phyloP scores from a whole-genome alignment of 1,140 invertebrate genomes.

The Geopemphigus sp. region DNA sequence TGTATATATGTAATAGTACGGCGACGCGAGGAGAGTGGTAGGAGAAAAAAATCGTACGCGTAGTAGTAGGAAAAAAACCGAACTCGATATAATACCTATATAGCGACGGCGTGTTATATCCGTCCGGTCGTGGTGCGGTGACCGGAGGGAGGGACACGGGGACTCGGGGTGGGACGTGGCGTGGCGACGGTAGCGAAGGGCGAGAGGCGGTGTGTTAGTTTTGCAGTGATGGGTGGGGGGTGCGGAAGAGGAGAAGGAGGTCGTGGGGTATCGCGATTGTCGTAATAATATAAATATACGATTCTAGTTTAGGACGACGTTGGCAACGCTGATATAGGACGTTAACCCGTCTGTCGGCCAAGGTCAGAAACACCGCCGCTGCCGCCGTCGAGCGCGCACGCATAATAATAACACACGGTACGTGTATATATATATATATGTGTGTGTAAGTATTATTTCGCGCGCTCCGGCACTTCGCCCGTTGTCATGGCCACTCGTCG shows the following conservation, averaged over 20 bases:
- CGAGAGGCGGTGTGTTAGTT: neutral
- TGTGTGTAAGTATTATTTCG: conserved; percentile 21
- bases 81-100: no score
- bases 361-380: conserved; percentile 45
- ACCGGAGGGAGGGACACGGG: no score
- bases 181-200: no score
- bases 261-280: conserved; percentile 8
- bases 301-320: conserved; percentile 46
- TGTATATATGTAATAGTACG: no score
- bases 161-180: no score
- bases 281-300: neutral
- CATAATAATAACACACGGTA: no score
- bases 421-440: no score
- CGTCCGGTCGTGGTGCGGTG: neutral
- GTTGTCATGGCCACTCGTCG: conserved; percentile 44
- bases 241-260: neutral
- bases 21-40: no score
- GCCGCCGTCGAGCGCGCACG: no score
- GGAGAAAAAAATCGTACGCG: no score
- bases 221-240: neutral
- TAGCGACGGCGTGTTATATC: no score
- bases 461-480: conserved; percentile 28
- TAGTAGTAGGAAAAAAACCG: no score
- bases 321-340: conserved; percentile 49
- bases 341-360: conserved; percentile 50